Conservation (phyloP, 2,797 vertebrate species). For the Mus spretus region DNA sequence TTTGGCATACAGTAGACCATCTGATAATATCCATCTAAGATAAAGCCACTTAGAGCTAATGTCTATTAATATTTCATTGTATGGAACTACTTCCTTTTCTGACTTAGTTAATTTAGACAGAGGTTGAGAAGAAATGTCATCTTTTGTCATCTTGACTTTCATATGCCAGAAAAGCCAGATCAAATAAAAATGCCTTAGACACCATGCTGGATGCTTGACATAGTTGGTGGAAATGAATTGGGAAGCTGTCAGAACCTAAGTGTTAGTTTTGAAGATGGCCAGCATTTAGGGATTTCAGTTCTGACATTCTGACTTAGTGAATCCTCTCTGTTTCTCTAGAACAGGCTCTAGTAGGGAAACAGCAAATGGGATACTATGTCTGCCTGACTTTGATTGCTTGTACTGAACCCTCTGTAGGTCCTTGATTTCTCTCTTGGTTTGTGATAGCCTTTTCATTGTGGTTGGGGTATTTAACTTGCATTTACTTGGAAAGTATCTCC, state of each 20-base stretch:
- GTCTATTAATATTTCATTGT: slow-evolving; percentile 42
- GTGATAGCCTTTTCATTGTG: not conserved
- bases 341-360: slow-evolving; percentile 1
- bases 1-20: not conserved
- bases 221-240: not conserved
- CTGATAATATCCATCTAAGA: not conserved
- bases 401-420: not conserved
- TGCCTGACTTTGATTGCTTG: slow-evolving; percentile 25
- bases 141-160: slow-evolving; percentile 27
- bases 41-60: not conserved
- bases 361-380: not conserved
- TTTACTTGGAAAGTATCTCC: slow-evolving; percentile 4
- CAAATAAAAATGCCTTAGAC: not conserved
- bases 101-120: slow-evolving; percentile 19
- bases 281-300: slow-evolving; percentile 24
- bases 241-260: slow-evolving; percentile 44
- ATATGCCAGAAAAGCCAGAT: slow-evolving; percentile 31
- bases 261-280: not conserved
- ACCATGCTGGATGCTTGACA: not conserved
- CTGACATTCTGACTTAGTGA: not conserved
- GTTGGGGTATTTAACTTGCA: slow-evolving; percentile 8
- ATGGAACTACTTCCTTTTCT: slow-evolving; percentile 7
- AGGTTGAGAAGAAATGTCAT: slow-evolving; percentile 36
- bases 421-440: slow-evolving; percentile 46
- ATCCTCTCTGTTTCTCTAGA: slow-evolving; percentile 21